Base-by-base conservation (phyloP, 2,888 invertebrate species). In the Ametastegia equiseti region DNA sequence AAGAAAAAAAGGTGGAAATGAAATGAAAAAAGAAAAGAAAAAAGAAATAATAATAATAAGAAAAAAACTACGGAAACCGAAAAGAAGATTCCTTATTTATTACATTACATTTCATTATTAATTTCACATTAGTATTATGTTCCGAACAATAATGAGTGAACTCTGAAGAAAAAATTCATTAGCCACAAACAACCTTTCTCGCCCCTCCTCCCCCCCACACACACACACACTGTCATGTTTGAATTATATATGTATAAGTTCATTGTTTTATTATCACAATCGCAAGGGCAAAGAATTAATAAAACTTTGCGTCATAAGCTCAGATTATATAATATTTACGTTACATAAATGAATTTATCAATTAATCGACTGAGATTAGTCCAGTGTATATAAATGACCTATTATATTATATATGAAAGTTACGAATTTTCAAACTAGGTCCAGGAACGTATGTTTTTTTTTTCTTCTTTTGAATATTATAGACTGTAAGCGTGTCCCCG, bases 61-160 rank as follows among this genome's bases (percentile, higher is more conserved):
- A 77, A 81, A 78, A 45, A 80, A 78, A 75, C 45, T 42, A 63
- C 78, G 63, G 50, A 60, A 57, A 39, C n/a, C 15, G 30, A 47
- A 47, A 73, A n/a, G n/a, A 73, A 73, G 73, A 78, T 78, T 78
- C 78, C 60, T 78, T 78, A 78, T 78, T 78, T 78, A 78, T 78
- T 78, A 78, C 42, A 78, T 78, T 78, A 78, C 42, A 13, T 78
- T 78, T 78, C 78, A 78, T 78, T 15, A 75, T 54, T 50, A 50
- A 75, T 54, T 71, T 57, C 60, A n/a, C 78, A 78, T 11, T 78
- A 63, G 39, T 78, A 78, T 60, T 78, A 78, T 78, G 60, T 78
- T 78, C 78, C 78, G 63, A 78, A 78, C 63, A 78, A 78, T 71
- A 13, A 50, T 57, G n/a, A 30, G 36, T 33, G n/a, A 75, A 75